Evolutionary conservation across 2,797 vertebrate genomes (phyloP).

Genomic region (Cichlasoma orientale): DNA sequence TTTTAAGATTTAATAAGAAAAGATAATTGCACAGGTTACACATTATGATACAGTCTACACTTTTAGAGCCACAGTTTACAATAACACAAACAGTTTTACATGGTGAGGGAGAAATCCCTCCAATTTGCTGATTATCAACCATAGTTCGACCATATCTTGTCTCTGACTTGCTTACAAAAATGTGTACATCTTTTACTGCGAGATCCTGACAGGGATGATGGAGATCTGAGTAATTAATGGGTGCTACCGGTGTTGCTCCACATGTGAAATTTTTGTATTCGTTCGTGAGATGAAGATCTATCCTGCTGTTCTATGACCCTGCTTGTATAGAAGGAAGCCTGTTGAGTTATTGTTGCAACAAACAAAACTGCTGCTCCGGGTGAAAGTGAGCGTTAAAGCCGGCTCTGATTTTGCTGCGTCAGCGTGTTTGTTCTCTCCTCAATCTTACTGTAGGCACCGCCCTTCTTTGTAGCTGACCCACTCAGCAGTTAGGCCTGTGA

Average conservation of each 20-base stretch:
- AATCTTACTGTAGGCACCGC: background rate
- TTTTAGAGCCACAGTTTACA: background rate
- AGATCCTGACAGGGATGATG: background rate
- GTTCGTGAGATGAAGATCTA: background rate
- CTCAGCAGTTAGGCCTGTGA: background rate
- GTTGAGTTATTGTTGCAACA: too few species aligned
- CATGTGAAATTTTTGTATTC: background rate
- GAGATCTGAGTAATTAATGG: background rate
- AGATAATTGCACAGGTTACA: background rate
- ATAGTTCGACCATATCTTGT: background rate
- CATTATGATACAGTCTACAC: accelerated
- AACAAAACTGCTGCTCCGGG: background rate
- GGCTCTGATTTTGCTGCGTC: background rate
- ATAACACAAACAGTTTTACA: background rate
- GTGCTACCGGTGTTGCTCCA: background rate
- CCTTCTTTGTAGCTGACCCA: background rate
- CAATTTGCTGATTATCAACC: background rate
- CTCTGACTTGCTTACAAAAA: background rate
- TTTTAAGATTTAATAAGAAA: background rate
- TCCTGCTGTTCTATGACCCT: background rate
- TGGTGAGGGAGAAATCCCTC: background rate
- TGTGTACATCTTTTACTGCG: background rate
- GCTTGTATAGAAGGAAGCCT: background rate
- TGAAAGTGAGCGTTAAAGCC: background rate
- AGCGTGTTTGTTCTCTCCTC: background rate